A percentile compares a stretch with the other conserved stretches of the same genome.
Evolutionary conservation across 2,113 vertebrate genomes (phyloP).

Genomic region (Isurus oxyrinchus): DNA sequence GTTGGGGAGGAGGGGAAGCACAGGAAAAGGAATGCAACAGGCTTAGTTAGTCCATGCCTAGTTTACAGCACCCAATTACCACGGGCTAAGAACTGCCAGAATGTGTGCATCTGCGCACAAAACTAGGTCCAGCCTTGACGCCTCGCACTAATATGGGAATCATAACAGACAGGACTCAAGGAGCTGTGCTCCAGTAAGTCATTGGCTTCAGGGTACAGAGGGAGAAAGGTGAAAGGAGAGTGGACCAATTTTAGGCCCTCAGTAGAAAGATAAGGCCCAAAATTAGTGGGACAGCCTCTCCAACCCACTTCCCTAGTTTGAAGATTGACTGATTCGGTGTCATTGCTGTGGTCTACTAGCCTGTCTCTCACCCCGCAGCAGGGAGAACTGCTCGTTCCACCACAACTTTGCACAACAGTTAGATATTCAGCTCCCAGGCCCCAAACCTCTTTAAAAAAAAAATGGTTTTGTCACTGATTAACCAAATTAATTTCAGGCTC

Average conservation of each 20-base stretch:
- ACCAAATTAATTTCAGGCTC: neutral
- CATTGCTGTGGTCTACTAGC: neutral
- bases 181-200: too few species aligned
- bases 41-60: neutral
- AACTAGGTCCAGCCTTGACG: neutral
- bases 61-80: too few species aligned
- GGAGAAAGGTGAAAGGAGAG: neutral
- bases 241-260: neutral
- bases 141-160: neutral
- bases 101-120: neutral
- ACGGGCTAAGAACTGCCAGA: too few species aligned
- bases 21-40: neutral
- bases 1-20: too few species aligned
- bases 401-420: neutral
- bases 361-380: neutral
- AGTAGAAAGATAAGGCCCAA: neutral
- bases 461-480: neutral
- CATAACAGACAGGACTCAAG: neutral
- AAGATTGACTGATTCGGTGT: neutral
- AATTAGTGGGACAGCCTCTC: neutral
- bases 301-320: neutral
- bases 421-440: neutral
- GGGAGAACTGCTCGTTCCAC: neutral
- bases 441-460: neutral
- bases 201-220: neutral